Evolutionary conservation across 2,113 vertebrate genomes (phyloP), one percentile per base, ranked within the genome.

Genomic region (Arothron firmamentum): DNA sequence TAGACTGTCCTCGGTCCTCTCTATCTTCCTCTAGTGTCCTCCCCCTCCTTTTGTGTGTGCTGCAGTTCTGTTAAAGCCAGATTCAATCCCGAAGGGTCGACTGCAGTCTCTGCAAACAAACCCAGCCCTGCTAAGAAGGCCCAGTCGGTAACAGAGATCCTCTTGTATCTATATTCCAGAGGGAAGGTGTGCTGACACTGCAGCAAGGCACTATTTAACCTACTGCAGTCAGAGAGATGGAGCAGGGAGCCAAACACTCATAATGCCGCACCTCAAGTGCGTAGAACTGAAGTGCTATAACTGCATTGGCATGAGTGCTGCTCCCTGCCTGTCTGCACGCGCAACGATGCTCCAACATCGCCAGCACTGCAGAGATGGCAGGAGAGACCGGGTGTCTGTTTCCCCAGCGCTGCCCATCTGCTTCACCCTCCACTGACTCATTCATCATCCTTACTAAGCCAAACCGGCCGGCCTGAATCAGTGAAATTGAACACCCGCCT

Each of bases 341-440:
- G 71, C 70, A 70, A 75, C 80, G 53, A 49, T 59, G 15, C 12
- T 64, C 66, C 50, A 23, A 21, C 42, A 53, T 12, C 62, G 68
- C 74, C 76, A 83, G 72, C 70, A 80, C 68, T 56, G 73, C 82
- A 75, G 75, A 78, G 58, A 67, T 20, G 47, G 68, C 65, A 59
- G 65, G 51, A 28, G 14, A n/a, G 3, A 41, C 56, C 8, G 17
- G 65, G 47, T 68, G 18, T 65, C 45, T 18, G 60, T 62, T 23
- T 52, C 14, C 61, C 48, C 34, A 2, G 46, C 25, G 69, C 62
- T 68, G 54, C 46, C 69, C 76, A 65, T 81, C 83, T 77, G 75
- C 64, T 72, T 57, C 61, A 18, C 56, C 64, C 73, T 55, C 77
- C 41, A 51, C 38, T 53, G 66, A 34, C 67, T 77, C 78, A 74